phyloP scores from a whole-genome alignment of 64 coral and sea anemone species.

The Pocillopora damicornis region DNA sequence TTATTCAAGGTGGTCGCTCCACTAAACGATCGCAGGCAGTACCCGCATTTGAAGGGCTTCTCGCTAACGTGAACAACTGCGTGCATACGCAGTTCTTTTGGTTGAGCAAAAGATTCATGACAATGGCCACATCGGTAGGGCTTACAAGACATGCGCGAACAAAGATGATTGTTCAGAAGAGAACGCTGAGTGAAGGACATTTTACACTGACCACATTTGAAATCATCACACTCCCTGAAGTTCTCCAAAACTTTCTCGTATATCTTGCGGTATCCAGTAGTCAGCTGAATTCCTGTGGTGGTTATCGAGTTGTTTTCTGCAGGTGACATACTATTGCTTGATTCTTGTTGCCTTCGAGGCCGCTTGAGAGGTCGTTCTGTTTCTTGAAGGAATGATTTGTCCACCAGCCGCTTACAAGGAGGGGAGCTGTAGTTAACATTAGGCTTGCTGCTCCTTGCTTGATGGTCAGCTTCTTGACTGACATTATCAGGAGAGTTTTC shows the following conservation, averaged over 20 bases:
- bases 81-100: conserved; percentile 56
- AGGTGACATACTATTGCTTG: background rate
- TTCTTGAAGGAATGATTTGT: background rate
- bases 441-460: background rate
- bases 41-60: conserved; percentile 71
- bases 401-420: background rate
- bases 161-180: conserved; percentile 47
- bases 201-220: conserved; percentile 52
- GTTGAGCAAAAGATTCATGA: conserved; percentile 40
- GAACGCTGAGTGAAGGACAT: conserved; percentile 46
- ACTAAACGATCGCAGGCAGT: conserved; percentile 48
- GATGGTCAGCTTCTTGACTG: background rate
- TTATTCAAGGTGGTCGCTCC: conserved; percentile 64
- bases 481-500: background rate
- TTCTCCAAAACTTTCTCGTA: conserved; percentile 6
- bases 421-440: background rate
- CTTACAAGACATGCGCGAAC: conserved; percentile 35
- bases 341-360: background rate
- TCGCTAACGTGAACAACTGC: conserved; percentile 55
- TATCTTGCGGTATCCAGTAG: background rate
- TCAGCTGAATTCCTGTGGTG: background rate
- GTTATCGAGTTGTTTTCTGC: background rate
- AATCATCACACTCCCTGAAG: conserved; percentile 6
- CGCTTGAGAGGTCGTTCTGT: conserved; percentile 3
- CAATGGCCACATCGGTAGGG: conserved; percentile 62